Conservation (phyloP, 2,888 invertebrate genomes). For the Acleris sparsana region DNA sequence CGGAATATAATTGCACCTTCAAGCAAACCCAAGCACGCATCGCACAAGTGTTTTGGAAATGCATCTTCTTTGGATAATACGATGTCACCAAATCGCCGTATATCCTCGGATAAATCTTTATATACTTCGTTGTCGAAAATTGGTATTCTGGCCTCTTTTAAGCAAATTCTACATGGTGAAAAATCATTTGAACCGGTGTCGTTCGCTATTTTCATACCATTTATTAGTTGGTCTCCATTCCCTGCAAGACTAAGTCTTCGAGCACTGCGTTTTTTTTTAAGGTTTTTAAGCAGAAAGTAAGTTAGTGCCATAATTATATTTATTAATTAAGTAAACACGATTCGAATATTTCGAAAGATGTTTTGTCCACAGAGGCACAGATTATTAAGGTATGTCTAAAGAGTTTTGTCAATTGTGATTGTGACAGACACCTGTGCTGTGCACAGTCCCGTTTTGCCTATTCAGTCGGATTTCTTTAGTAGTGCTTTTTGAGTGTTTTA, state of each 20-base stretch:
- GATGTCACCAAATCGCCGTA: constrained; percentile 54
- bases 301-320: constrained; percentile 18
- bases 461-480: too few relatives aligned
- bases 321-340: too few relatives aligned
- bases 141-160: constrained; percentile 54
- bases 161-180: constrained; percentile 62
- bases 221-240: constrained; percentile 3
- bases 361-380: too few relatives aligned
- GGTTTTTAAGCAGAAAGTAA: constrained; percentile 18
- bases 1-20: constrained; percentile 56
- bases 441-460: too few relatives aligned
- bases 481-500: too few relatives aligned
- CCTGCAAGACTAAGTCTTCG: constrained; percentile 5
- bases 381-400: too few relatives aligned
- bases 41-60: constrained; percentile 58
- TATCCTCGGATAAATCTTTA: constrained; percentile 53
- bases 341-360: too few relatives aligned
- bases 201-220: neutral
- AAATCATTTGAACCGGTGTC: constrained; percentile 13
- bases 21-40: constrained; percentile 51
- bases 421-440: too few relatives aligned
- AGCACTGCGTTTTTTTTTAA: constrained; percentile 19
- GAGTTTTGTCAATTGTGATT: too few relatives aligned
- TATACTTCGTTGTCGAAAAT: constrained; percentile 49
- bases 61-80: constrained; percentile 52